Conservation (phyloP, 2,113 vertebrate species). For the Oryzias javanicus region DNA sequence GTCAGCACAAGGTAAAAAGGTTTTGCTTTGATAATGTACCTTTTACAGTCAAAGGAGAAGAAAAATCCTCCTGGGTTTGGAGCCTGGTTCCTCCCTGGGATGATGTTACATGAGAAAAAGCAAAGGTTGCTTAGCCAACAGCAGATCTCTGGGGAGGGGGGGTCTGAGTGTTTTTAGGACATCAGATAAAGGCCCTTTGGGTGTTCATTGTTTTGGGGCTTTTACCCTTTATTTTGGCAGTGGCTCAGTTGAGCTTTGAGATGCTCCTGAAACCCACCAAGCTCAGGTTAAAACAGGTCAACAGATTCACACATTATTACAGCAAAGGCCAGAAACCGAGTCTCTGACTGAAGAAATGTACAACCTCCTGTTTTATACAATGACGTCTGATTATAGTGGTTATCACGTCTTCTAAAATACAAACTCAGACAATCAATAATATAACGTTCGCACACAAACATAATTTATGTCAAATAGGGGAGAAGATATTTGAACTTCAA, state of each 20-base stretch:
- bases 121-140: constrained; percentile 30
- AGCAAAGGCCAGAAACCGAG: too few species aligned
- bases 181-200: constrained; percentile 45
- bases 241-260: constrained; percentile 15
- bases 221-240: constrained; percentile 16
- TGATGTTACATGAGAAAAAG: constrained; percentile 60
- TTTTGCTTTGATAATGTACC: background rate
- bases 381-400: too few species aligned
- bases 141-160: constrained; percentile 24
- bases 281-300: constrained; percentile 3
- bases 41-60: background rate
- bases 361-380: constrained; percentile 41
- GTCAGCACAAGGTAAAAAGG: background rate
- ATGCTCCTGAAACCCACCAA: constrained; percentile 12
- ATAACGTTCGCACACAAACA: too few species aligned
- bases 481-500: too few species aligned
- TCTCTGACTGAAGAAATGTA: background rate
- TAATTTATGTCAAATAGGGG: too few species aligned
- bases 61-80: background rate
- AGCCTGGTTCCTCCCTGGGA: constrained; percentile 46
- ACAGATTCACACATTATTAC: constrained; percentile 3
- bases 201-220: constrained; percentile 11
- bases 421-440: too few species aligned
- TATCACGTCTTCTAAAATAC: too few species aligned
- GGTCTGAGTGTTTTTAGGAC: constrained; percentile 32